Evolutionary conservation across 2,888 invertebrate genomes (phyloP).

Genomic region (Ectemnius cavifrons): DNA sequence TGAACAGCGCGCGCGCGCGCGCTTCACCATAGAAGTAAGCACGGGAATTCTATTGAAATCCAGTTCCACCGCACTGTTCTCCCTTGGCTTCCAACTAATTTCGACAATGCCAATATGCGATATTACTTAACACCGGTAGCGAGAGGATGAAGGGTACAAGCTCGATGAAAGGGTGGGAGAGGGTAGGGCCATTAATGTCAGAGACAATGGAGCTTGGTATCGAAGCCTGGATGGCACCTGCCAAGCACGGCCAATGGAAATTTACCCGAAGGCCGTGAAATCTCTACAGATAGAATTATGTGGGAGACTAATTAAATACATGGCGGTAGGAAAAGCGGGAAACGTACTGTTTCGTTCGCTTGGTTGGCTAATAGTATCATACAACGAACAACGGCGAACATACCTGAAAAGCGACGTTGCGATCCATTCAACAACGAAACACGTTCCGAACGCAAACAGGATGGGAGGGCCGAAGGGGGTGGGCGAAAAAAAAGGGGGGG

Average conservation of each 20-base stretch:
- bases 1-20: not conserved
- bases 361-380: too few species aligned
- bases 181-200: too few species aligned
- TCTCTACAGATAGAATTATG: too few species aligned
- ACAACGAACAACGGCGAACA: not conserved
- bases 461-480: not conserved
- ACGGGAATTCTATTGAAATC: not conserved
- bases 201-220: too few species aligned
- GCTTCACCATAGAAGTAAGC: not conserved
- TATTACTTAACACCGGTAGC: constrained; percentile 20
- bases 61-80: constrained; percentile 3
- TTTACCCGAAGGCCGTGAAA: too few species aligned
- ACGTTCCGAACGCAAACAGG: not conserved
- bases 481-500: not conserved
- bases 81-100: not conserved
- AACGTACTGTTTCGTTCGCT: too few species aligned
- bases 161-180: not conserved
- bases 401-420: constrained; percentile 22
- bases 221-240: too few species aligned
- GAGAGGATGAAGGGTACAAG: too few species aligned
- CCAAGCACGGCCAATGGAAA: too few species aligned
- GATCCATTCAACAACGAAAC: not conserved
- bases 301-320: too few species aligned
- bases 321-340: too few species aligned
- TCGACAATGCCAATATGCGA: constrained; percentile 20